These are phyloP conservation scores for Podarcis raffonei DNA, from an alignment of 2,113 vertebrate genomes.

Conservation along the genomic window DNA sequence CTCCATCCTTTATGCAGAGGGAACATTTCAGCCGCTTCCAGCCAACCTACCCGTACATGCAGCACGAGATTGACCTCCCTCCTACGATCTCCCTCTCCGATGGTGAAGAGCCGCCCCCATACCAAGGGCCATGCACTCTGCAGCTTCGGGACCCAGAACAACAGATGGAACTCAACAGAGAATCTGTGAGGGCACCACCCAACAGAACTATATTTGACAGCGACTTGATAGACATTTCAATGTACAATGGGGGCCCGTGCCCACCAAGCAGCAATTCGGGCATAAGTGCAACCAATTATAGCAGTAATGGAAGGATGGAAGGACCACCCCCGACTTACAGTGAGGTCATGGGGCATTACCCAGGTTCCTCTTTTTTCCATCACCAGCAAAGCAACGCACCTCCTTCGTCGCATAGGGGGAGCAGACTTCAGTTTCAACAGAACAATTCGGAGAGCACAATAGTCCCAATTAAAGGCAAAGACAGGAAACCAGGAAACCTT, in stretches of 20 bases:
- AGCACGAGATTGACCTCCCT: constrained; percentile 96
- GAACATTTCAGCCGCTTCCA: constrained; percentile 97
- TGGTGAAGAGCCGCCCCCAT: constrained; percentile 93
- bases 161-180: constrained; percentile 96
- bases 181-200: constrained; percentile 94
- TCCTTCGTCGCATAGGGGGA: constrained; percentile 78
- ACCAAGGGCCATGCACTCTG: constrained; percentile 93
- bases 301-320: constrained; percentile 89
- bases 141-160: constrained; percentile 96
- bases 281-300: constrained; percentile 91
- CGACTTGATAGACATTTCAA: constrained; percentile 89
- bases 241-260: constrained; percentile 86
- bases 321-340: constrained; percentile 95
- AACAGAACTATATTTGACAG: constrained; percentile 98
- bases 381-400: constrained; percentile 92
- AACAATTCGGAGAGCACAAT: constrained; percentile 89
- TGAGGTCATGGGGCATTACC: constrained; percentile 94
- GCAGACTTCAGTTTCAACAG: constrained; percentile 85
- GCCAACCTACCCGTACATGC: constrained; percentile 95
- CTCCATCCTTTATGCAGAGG: constrained; percentile 91
- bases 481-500: constrained; percentile 85
- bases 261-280: constrained; percentile 97
- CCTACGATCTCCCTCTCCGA: constrained; percentile 97
- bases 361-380: constrained; percentile 89
- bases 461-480: constrained; percentile 86